Conservation (phyloP, 2,113 vertebrate genomes). For the Peromyscus polionotus region DNA sequence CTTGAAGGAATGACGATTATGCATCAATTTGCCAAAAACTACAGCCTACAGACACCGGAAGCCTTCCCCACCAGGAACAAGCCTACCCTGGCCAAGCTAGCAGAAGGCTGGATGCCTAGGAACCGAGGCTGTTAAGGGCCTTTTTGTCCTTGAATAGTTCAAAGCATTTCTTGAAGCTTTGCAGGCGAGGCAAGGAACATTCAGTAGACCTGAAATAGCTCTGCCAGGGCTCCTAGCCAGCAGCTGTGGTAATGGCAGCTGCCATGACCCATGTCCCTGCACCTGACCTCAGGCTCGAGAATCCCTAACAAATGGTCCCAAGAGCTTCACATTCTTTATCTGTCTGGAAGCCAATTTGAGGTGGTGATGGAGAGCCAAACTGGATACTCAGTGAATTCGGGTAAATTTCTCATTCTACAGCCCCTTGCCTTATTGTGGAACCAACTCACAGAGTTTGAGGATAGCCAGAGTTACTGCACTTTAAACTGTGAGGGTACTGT, state of each 20-base stretch:
- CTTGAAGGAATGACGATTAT: background rate
- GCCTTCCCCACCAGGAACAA: background rate
- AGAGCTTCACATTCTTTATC: constrained; percentile 23
- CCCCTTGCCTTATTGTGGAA: too few species aligned
- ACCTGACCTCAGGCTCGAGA: background rate
- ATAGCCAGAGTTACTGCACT: background rate
- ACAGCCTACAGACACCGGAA: background rate
- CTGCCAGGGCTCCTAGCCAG: background rate
- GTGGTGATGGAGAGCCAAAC: background rate
- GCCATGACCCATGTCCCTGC: background rate
- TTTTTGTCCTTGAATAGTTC: constrained; percentile 54
- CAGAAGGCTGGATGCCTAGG: background rate
- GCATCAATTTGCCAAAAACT: background rate
- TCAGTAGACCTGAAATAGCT: constrained; percentile 57
- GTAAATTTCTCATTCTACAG: background rate
- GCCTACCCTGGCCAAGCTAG: background rate
- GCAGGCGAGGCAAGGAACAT: background rate
- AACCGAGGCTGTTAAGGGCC: background rate
- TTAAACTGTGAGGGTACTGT: background rate
- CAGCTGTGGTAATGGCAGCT: constrained; percentile 69
- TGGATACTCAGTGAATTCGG: background rate
- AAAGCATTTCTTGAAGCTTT: constrained; percentile 75
- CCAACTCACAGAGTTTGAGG: too few species aligned
- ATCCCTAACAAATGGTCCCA: constrained; percentile 37
- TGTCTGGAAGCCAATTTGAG: constrained; percentile 27